A percentile compares a stretch with the other conserved stretches of the same genome.
These are phyloP conservation scores for Phyllotis vaccarum DNA, from an alignment of 2,797 vertebrate species.

Conservation along the genomic window DNA sequence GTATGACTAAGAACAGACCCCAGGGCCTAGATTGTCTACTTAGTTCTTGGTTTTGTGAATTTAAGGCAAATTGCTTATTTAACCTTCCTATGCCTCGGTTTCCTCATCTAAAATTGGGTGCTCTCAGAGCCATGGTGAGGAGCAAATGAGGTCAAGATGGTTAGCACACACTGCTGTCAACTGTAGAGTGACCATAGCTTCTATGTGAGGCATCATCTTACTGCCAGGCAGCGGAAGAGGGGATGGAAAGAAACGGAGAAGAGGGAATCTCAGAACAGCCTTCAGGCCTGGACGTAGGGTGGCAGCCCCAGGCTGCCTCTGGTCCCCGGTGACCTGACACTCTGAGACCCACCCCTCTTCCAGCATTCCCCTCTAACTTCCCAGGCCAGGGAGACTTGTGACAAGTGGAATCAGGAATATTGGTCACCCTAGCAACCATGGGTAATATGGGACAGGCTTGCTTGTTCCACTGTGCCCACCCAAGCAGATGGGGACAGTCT, in stretches of 20 bases:
- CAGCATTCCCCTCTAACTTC: neutral
- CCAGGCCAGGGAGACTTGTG: neutral
- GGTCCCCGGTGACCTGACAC: neutral
- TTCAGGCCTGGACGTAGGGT: constrained; percentile 63
- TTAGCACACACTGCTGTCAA: neutral
- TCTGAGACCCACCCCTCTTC: neutral
- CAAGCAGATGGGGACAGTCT: constrained; percentile 48
- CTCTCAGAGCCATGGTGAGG: neutral
- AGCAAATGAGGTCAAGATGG: neutral
- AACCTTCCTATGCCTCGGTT: constrained; percentile 2
- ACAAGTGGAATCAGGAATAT: neutral
- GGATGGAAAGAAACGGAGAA: constrained; percentile 68
- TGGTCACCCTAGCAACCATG: constrained; percentile 40
- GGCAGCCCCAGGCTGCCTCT: neutral
- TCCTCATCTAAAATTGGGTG: constrained; percentile 17
- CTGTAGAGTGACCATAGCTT: neutral
- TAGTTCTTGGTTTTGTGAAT: neutral
- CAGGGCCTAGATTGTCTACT: neutral
- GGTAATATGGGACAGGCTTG: neutral
- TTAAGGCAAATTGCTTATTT: constrained; percentile 25
- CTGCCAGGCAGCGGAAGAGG: constrained; percentile 68
- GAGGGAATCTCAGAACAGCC: constrained; percentile 47
- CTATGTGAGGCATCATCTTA: neutral
- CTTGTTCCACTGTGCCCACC: neutral
- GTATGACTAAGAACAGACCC: neutral